Evolutionary conservation across 2,113 vertebrate genomes (phyloP).

Genomic region (Dicerorhinus sumatrensis): DNA sequence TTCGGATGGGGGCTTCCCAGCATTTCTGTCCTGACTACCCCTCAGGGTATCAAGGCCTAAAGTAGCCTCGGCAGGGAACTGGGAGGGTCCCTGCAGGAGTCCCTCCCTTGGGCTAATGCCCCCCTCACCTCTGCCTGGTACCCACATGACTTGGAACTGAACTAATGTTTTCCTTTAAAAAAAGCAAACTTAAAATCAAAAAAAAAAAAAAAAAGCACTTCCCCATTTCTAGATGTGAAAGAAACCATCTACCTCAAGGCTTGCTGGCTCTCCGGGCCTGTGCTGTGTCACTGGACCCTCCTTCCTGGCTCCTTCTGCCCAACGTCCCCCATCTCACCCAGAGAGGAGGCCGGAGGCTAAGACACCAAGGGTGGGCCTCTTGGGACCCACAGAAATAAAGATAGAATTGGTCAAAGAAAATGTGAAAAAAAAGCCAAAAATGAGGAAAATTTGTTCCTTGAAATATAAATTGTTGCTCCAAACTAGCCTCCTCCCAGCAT

Average conservation of each 20-base stretch:
- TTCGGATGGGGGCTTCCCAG: not conserved
- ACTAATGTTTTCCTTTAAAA: slow-evolving; percentile 45
- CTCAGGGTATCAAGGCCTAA: not conserved
- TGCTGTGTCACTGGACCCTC: slow-evolving; percentile 61
- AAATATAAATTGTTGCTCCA: slow-evolving; percentile 12
- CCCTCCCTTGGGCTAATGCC: not conserved
- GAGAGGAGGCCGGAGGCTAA: not conserved
- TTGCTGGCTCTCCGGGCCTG: slow-evolving; percentile 11
- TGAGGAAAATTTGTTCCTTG: slow-evolving; percentile 31
- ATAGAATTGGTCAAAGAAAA: slow-evolving; percentile 69
- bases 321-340: not conserved
- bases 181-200: not conserved
- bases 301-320: not conserved
- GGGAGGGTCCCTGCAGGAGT: not conserved
- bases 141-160: slow-evolving; percentile 50
- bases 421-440: slow-evolving; percentile 76
- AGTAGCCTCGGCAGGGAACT: not conserved
- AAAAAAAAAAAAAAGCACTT: slow-evolving; percentile 89
- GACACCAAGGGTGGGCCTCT: not conserved
- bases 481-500: not conserved
- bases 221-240: slow-evolving; percentile 97
- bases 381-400: slow-evolving; percentile 17
- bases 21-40: slow-evolving; percentile 66
- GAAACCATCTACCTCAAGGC: slow-evolving; percentile 98
- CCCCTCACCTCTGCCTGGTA: not conserved